Evolutionary conservation across 2,113 vertebrate genomes (phyloP), one percentile per base, ranked within the genome.

Genomic region (Columbina picui): DNA sequence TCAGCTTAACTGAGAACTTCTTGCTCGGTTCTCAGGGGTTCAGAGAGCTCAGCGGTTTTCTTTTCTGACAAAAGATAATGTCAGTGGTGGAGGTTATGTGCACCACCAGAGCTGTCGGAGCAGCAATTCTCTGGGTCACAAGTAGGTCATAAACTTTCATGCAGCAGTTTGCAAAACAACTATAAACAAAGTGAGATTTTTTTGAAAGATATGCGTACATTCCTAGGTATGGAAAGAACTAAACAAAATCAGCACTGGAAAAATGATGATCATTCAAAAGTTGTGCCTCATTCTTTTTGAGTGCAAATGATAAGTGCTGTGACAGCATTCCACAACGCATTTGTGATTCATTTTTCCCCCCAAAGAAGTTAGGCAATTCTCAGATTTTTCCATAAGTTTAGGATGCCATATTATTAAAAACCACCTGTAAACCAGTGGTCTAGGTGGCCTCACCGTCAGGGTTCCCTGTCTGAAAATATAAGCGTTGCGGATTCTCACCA

Each of bases 91-190:
- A 17, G 84, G 52, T 85, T 84, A 85, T 84, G 70, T 65, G 67
- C 25, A 29, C 5, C 23, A 2, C 59, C 0, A 3, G 18, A 65
- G 67, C 70, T 50, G n/a, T 14, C 56, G 60, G 57, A 92, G 85
- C 79, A 88, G 92, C 85, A 45, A 67, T 85, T 94, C 49, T 76
- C 89, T 92, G 55, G 68, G 92, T 93, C 92, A 95, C 78, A 93
- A 86, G 55, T 55, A 93, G 90, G 95, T 96, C 94, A 93, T 6
- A 94, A 75, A 73, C 25, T 41, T 69, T 78, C 70, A 53, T 0
- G 1, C 15, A 65, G 75, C 25, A 61, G 27, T 61, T 73, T 90
- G 79, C 59, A 94, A 95, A 97, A 84, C 71, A 93, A 34, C 38
- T 60, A 47, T 14, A 39, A 27, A 56, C 16, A 36, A 36, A 68